phyloP scores from a whole-genome alignment of 2,888 invertebrate genomes.

The Leptopilina myrica region DNA sequence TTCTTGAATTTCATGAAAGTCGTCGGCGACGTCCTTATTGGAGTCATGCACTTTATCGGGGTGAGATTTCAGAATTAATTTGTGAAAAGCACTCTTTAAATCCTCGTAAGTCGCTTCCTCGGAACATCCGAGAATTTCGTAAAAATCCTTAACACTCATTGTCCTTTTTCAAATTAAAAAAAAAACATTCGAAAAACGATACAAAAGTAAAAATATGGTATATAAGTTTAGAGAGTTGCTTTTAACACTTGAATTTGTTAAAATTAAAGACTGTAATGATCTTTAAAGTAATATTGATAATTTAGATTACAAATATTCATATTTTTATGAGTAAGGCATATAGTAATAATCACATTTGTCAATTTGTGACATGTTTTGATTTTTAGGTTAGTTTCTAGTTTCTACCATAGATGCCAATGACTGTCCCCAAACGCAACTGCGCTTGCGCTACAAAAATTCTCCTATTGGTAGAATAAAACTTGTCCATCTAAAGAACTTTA shows the following conservation, averaged over 20 bases:
- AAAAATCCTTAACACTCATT: conserved; percentile 74
- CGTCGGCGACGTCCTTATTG: conserved; percentile 60
- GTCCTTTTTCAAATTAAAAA: neutral
- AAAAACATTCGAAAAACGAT: too few relatives aligned
- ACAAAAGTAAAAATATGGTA: too few relatives aligned
- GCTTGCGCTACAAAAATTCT: too few relatives aligned
- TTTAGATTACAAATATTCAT: neutral
- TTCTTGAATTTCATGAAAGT: conserved; percentile 80
- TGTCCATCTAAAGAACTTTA: too few relatives aligned
- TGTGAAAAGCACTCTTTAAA: conserved; percentile 81
- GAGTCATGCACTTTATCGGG: conserved; percentile 80
- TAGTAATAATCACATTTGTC: too few relatives aligned
- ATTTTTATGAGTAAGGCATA: neutral
- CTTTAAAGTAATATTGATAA: neutral
- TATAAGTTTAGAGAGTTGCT: neutral
- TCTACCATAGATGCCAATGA: too few relatives aligned
- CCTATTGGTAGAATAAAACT: too few relatives aligned
- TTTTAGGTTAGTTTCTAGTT: conserved; percentile 13
- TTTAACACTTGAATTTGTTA: neutral
- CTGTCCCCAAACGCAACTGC: too few relatives aligned
- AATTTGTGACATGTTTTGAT: neutral
- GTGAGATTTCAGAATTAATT: conserved; percentile 79
- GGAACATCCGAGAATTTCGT: conserved; percentile 79
- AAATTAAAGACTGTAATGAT: neutral
- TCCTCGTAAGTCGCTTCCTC: conserved; percentile 79